Percentiles rank a stretch among this genome's conserved stretches.
These are phyloP conservation scores for Phallusia fumigata DNA, from an alignment of 23 tunicate species.

Conservation along the genomic window DNA sequence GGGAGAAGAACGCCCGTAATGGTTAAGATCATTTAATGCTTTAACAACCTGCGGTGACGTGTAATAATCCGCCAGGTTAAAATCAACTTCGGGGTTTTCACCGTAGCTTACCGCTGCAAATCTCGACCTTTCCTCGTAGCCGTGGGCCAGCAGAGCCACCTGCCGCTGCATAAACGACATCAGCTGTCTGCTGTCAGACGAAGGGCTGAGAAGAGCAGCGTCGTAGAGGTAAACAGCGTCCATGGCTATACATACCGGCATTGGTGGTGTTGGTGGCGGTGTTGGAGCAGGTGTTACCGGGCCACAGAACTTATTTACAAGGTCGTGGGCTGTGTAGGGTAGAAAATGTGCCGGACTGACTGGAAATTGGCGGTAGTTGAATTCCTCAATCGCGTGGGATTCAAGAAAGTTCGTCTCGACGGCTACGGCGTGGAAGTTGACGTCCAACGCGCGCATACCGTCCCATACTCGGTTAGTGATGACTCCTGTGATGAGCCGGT, in stretches of 20 bases:
- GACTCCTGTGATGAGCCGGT: background rate
- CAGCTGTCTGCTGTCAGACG: background rate
- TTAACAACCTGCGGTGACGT: background rate
- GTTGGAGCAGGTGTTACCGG: background rate
- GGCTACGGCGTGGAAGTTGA: background rate
- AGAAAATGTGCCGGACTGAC: slow-evolving; percentile 9
- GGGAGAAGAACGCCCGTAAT: slow-evolving; percentile 15
- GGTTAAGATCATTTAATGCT: slow-evolving; percentile 3
- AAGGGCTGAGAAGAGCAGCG: slow-evolving; percentile 6
- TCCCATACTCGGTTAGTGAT: background rate
- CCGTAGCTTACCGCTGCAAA: slow-evolving; percentile 48
- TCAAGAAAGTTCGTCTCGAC: slow-evolving; percentile 21
- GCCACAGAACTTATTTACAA: background rate
- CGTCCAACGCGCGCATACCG: slow-evolving; percentile 1
- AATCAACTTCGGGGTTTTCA: slow-evolving; percentile 17
- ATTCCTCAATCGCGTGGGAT: background rate
- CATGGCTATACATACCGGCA: slow-evolving; percentile 20
- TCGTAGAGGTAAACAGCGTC: slow-evolving; percentile 32
- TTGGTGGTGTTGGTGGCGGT: slow-evolving; percentile 14
- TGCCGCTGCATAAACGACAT: slow-evolving; percentile 18
- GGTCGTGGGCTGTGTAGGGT: background rate
- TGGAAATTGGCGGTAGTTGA: slow-evolving; percentile 17
- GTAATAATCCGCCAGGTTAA: background rate
- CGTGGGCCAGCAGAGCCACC: slow-evolving; percentile 2
- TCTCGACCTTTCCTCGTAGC: background rate